Evolutionary conservation across 92 coral and sea anemone genomes (phyloP).

Genomic region (Umimayanthus kanabou): DNA sequence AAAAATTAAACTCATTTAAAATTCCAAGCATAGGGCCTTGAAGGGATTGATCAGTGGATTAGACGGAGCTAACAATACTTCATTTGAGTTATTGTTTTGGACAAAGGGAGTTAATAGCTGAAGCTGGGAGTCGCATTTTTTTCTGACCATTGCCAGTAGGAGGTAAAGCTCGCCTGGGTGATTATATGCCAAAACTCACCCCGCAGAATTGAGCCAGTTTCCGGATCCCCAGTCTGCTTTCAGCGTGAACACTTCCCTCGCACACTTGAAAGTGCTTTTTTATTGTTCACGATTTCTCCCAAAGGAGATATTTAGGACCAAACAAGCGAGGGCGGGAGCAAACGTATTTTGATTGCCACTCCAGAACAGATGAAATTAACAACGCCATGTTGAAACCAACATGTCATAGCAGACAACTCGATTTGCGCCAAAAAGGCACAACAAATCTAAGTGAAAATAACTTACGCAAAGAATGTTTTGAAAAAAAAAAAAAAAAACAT

Average conservation of each 20-base stretch:
- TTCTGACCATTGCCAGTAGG: neutral
- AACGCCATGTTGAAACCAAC: neutral
- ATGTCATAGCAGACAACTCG: constrained; percentile 1
- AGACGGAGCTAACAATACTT: neutral
- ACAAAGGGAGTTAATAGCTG: neutral
- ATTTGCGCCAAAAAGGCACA: neutral
- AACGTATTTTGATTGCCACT: neutral
- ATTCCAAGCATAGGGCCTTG: neutral
- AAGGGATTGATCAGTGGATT: neutral
- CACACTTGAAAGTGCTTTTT: neutral
- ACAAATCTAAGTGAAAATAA: neutral
- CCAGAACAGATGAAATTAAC: constrained; percentile 4
- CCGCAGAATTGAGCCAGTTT: neutral
- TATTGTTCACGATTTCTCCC: neutral
- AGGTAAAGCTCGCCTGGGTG: neutral
- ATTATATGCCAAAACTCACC: neutral
- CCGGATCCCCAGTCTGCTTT: neutral
- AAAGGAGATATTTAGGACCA: neutral
- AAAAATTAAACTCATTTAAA: too few species aligned
- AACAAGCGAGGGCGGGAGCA: neutral
- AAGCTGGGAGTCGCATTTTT: neutral
- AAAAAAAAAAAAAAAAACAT: neutral
- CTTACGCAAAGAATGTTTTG: constrained; percentile 17
- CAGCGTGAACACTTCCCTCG: neutral
- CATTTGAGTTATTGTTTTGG: constrained; percentile 9